These are phyloP conservation scores for Tetraodon nigroviridis DNA, from an alignment of 2,113 vertebrate genomes.

Conservation along the genomic window DNA sequence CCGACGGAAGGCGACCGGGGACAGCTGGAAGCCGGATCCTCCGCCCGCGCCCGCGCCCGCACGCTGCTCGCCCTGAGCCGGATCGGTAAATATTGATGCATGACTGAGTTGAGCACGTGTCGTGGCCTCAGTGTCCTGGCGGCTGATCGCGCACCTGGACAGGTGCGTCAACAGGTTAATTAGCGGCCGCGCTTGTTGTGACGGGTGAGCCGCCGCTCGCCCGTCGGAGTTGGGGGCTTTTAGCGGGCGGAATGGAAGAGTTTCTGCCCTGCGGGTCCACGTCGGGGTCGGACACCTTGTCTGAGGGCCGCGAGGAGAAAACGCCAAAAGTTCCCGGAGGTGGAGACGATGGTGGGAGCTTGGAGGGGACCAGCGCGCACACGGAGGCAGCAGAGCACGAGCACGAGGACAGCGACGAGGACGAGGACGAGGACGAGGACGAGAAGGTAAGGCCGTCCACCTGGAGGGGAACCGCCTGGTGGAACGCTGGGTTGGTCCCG, in stretches of 20 bases:
- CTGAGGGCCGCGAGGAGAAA: constrained; percentile 36
- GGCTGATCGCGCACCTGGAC: constrained; percentile 23
- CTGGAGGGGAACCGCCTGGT: too few relatives aligned
- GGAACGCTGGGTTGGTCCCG: too few relatives aligned
- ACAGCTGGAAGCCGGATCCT: background rate
- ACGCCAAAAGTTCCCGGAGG: constrained; percentile 5
- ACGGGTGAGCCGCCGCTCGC: background rate
- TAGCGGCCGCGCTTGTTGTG: background rate
- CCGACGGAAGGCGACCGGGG: background rate
- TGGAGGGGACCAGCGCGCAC: background rate
- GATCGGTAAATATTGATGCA: background rate
- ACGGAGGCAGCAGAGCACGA: background rate
- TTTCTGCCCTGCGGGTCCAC: constrained; percentile 13
- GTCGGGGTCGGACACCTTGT: constrained; percentile 45
- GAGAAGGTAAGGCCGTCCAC: constrained; percentile 52
- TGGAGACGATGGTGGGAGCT: background rate
- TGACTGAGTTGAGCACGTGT: background rate
- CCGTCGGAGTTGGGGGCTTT: background rate
- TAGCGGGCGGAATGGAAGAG: constrained; percentile 31
- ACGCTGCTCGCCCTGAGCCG: fast-evolving
- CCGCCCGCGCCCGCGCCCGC: background rate
- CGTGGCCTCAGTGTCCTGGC: constrained; percentile 1
- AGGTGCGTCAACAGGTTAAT: constrained; percentile 47
- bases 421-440: constrained; percentile 49
- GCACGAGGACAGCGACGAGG: constrained; percentile 19